Conservation (phyloP, 2,797 vertebrate genomes). For the Poecilia gillii region DNA sequence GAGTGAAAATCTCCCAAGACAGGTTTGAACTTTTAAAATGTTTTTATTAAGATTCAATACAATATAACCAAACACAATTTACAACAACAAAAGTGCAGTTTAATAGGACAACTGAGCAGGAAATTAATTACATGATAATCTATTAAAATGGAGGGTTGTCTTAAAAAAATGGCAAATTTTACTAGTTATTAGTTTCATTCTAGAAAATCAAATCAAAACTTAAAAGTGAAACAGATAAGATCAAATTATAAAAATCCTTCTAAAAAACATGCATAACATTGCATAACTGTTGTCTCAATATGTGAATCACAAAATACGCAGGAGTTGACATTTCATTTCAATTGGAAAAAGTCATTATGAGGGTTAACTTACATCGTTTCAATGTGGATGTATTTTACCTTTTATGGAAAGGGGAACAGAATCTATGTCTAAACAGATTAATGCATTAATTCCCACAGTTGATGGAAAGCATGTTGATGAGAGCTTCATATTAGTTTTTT, state of each 20-base stretch:
- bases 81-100: not conserved
- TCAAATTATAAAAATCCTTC: not conserved
- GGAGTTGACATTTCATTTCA: not conserved
- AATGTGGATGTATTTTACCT: not conserved
- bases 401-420: not conserved
- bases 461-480: not conserved
- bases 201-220: not conserved
- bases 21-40: not conserved
- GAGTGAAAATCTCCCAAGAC: too few species aligned
- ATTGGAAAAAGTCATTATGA: not conserved
- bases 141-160: not conserved
- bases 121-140: not conserved
- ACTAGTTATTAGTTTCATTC: not conserved
- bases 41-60: not conserved
- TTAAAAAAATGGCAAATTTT: not conserved
- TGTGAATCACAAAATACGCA: not conserved
- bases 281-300: not conserved
- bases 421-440: not conserved
- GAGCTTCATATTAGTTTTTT: not conserved
- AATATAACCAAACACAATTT: not conserved
- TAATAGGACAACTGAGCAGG: not conserved
- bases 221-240: not conserved
- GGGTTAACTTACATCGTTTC: not conserved
- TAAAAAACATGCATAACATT: not conserved
- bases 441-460: not conserved